Conservation (phyloP, 2,797 vertebrate genomes). For the Toxotes lorentzi region DNA sequence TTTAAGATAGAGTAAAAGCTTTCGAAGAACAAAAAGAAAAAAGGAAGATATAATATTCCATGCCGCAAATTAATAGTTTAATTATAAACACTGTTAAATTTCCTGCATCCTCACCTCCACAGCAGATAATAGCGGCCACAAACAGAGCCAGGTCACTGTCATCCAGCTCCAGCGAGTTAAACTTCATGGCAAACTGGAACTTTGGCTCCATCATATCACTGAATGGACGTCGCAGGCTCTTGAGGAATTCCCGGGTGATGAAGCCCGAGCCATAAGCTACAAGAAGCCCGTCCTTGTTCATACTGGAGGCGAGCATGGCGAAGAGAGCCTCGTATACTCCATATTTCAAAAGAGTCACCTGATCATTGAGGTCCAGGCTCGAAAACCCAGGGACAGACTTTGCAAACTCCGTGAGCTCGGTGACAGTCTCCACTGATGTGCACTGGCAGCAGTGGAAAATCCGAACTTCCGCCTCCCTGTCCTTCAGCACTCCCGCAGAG, state of each 20-base stretch:
- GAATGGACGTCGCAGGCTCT: slow-evolving; percentile 94
- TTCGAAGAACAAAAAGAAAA: neutral
- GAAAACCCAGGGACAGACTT: slow-evolving; percentile 96
- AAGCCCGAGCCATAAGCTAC: slow-evolving; percentile 94
- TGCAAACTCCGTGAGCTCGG: slow-evolving; percentile 96
- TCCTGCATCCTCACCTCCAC: slow-evolving; percentile 90
- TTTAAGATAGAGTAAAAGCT: neutral
- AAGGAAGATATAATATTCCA: neutral
- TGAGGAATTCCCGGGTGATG: slow-evolving; percentile 97
- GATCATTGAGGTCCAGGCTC: slow-evolving; percentile 93
- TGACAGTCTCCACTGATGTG: slow-evolving; percentile 94
- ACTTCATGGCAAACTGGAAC: slow-evolving; percentile 98
- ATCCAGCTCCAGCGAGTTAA: slow-evolving; percentile 94
- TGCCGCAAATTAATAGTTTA: neutral
- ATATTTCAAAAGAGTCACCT: slow-evolving; percentile 96
- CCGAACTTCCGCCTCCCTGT: slow-evolving; percentile 93
- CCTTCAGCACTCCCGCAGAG: slow-evolving; percentile 85
- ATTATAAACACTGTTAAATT: neutral
- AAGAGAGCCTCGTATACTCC: slow-evolving; percentile 98
- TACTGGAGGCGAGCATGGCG: slow-evolving; percentile 94
- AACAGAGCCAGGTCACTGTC: slow-evolving; percentile 97
- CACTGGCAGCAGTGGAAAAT: slow-evolving; percentile 98
- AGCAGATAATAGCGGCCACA: slow-evolving; percentile 97
- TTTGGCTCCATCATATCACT: slow-evolving; percentile 99
- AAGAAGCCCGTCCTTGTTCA: slow-evolving; percentile 98